A percentile compares a stretch with the other conserved stretches of the same genome.
These are phyloP conservation scores for Hemistola chrysoprasaria DNA, from an alignment of 2,888 invertebrate species.

Conservation along the genomic window DNA sequence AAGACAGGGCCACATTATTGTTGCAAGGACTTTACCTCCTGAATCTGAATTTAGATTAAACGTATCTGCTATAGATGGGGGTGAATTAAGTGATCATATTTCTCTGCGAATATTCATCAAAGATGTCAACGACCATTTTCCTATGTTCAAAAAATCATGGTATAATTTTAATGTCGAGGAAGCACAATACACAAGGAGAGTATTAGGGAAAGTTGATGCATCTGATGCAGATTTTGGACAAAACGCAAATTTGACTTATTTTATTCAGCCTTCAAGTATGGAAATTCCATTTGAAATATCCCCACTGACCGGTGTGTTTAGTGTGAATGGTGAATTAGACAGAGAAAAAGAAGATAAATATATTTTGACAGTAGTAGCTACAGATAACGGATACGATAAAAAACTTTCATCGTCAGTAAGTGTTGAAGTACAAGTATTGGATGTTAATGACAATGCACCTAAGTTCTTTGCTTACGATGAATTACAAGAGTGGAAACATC, in stretches of 20 bases:
- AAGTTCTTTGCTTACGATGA: constrained; percentile 90
- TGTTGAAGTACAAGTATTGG: constrained; percentile 90
- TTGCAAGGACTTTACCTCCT: constrained; percentile 87
- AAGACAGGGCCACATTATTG: constrained; percentile 87
- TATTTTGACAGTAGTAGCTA: constrained; percentile 87
- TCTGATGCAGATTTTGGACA: constrained; percentile 90
- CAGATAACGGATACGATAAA: constrained; percentile 85
- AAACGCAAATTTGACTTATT: constrained; percentile 90
- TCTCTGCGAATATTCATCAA: constrained; percentile 87
- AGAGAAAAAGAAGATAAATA: constrained; percentile 88
- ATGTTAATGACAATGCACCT: constrained; percentile 92
- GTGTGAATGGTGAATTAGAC: constrained; percentile 89
- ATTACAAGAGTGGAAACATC: constrained; percentile 71
- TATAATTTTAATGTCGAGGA: constrained; percentile 92
- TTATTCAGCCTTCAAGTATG: constrained; percentile 73
- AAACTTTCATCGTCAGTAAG: constrained; percentile 87
- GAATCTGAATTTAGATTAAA: constrained; percentile 89
- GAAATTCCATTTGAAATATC: constrained; percentile 87
- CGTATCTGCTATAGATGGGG: constrained; percentile 89
- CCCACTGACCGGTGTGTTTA: constrained; percentile 85
- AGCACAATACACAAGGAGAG: constrained; percentile 86
- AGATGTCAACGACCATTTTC: constrained; percentile 92
- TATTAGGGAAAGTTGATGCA: constrained; percentile 89
- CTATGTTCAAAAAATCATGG: constrained; percentile 91
- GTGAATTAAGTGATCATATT: constrained; percentile 87